Conservation (phyloP, 2,113 vertebrate species). For the Rattus rattus region DNA sequence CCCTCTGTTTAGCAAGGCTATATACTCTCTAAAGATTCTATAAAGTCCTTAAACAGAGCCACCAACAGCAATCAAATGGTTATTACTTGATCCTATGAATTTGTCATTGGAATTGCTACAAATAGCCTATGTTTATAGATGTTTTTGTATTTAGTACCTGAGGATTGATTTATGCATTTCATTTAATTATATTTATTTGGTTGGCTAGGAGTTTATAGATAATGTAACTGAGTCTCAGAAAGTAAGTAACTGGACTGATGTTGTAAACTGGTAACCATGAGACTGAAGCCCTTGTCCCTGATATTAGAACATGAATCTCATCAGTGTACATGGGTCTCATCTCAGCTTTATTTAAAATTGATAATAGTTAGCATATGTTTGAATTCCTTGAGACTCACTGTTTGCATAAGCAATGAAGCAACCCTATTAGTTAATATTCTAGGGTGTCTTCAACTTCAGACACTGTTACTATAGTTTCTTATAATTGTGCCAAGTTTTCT, state of each 20-base stretch:
- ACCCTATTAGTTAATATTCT: not conserved
- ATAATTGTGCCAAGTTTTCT: not conserved
- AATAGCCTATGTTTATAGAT: not conserved
- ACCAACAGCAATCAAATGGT: not conserved
- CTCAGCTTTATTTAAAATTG: slow-evolving; percentile 35
- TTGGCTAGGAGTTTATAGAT: slow-evolving; percentile 8
- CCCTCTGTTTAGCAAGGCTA: not conserved
- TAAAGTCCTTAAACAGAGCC: not conserved
- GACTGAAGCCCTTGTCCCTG: not conserved
- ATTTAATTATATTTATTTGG: slow-evolving; percentile 23
- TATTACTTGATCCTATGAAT: not conserved
- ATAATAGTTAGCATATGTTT: not conserved
- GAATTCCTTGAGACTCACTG: not conserved
- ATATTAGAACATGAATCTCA: slow-evolving; percentile 1
- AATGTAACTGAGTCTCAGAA: not conserved
- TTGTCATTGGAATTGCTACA: not conserved
- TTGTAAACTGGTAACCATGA: slow-evolving; percentile 8
- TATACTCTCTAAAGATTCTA: not conserved
- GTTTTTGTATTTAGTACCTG: slow-evolving; percentile 6
- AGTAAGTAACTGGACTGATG: not conserved
- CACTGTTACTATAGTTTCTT: not conserved
- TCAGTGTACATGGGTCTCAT: not conserved
- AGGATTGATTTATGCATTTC: slow-evolving; percentile 27
- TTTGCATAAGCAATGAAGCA: slow-evolving; percentile 25
- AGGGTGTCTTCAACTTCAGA: slow-evolving; percentile 5